Evolutionary conservation across 2,797 vertebrate species (phyloP), one percentile per base, ranked within the genome.

Genomic region (Mormyrus hasselquistii): DNA sequence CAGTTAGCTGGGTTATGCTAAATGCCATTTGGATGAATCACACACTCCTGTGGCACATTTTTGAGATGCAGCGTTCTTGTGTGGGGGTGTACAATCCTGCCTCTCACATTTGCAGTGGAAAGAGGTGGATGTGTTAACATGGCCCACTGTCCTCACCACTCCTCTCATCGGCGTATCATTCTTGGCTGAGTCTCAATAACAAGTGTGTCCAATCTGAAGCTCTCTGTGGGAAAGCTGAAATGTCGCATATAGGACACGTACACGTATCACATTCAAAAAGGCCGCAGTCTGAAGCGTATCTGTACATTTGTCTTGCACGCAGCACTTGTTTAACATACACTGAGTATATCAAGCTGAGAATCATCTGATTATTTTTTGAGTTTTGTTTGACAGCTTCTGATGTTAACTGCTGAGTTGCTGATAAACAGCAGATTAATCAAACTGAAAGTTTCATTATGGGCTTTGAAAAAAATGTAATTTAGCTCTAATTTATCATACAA

Each of bases 31-130:
- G 19, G 41, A 47, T 79, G 34, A 79, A 44, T 79, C 73, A 44
- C 73, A 44, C 38, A 79, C 41, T 79, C 73, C 16, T 19, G 73
- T 47, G 73, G 41, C 65, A 38, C 65, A 38, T 73, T 38, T 38
- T 38, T 79, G 73, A 44, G 38, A 79, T 52, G 55, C 53, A 34
- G 38, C 22, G 41, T 2, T 85, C 22, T 49, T 9, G 38, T 41
- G 88, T 85, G 76, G 76, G 76, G 57, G 88, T 65, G 25, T 50
- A 47, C 12, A 25, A n/a, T 79, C 53, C 53, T 88, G 88, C 53
- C 22, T 84, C 22, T 55, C 76, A 41, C 82, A 52, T 10, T 41
- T n/a, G 44, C 38, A 47, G 76, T 88, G 79, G 44, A 84, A 79
- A 85, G 38, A 19, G 79, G 88, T 57, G 55, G 88, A 59, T 62